Evolutionary conservation across 23 tunicate genomes (phyloP).

Genomic region (Aplidium turbinatum): DNA sequence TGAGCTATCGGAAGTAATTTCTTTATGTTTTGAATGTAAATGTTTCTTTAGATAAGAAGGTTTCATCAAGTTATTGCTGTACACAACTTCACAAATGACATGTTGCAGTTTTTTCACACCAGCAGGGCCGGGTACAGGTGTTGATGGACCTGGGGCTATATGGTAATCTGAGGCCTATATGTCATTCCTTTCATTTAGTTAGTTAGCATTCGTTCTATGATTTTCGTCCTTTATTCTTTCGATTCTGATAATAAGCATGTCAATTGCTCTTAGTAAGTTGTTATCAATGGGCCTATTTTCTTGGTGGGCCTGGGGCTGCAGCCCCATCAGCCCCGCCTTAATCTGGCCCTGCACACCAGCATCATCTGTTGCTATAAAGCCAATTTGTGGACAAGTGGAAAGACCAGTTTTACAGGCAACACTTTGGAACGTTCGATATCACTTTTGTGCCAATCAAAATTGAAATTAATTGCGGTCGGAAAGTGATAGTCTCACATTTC

Average conservation of each 20-base stretch:
- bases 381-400: background rate
- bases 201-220: too few species aligned
- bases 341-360: background rate
- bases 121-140: too few species aligned
- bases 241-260: too few species aligned
- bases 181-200: too few species aligned
- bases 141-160: too few species aligned
- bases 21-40: slow-evolving; percentile 30
- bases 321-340: too few species aligned
- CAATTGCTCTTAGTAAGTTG: too few species aligned
- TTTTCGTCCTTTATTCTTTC: too few species aligned
- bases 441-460: slow-evolving; percentile 16
- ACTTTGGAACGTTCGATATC: slow-evolving; percentile 7
- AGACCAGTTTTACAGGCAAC: slow-evolving; percentile 6
- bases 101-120: background rate
- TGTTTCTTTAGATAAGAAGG: slow-evolving; percentile 22
- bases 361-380: slow-evolving; percentile 15
- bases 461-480: slow-evolving; percentile 7
- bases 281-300: too few species aligned
- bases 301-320: background rate
- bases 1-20: too few species aligned
- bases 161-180: too few species aligned
- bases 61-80: slow-evolving; percentile 25
- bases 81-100: slow-evolving; percentile 24
- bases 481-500: slow-evolving; percentile 15